phyloP scores from a whole-genome alignment of 2,797 vertebrate genomes.

The Tadarida brasiliensis region DNA sequence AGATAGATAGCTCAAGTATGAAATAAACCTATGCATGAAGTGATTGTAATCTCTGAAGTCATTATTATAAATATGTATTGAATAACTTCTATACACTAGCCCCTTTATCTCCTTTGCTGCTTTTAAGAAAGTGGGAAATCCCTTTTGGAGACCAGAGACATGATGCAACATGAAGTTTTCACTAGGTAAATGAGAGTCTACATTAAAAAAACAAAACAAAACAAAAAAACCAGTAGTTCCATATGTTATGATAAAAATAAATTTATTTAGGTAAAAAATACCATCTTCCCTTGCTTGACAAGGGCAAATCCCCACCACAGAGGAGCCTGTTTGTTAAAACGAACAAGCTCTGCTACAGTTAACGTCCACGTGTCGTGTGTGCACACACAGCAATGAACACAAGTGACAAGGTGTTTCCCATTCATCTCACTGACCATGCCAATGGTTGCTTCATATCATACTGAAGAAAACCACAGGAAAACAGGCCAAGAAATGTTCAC shows the following conservation, averaged over 20 bases:
- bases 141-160: neutral
- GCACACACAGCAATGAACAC: neutral
- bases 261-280: constrained; percentile 74
- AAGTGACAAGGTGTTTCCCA: neutral
- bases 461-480: neutral
- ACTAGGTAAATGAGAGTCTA: neutral
- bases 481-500: neutral
- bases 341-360: neutral
- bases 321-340: neutral
- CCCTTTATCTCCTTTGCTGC: neutral
- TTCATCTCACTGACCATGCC: neutral
- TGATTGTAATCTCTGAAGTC: neutral
- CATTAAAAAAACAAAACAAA: neutral
- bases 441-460: neutral
- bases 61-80: neutral
- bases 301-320: neutral
- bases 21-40: constrained; percentile 5
- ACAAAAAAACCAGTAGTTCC: neutral
- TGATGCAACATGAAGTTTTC: neutral
- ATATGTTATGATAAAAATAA: constrained; percentile 66
- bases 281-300: constrained; percentile 41
- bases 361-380: neutral
- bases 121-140: constrained; percentile 47
- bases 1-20: neutral
- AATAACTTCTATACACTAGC: neutral